Evolutionary conservation across 2,888 invertebrate species (phyloP).

Genomic region (Idaea dimidiata): DNA sequence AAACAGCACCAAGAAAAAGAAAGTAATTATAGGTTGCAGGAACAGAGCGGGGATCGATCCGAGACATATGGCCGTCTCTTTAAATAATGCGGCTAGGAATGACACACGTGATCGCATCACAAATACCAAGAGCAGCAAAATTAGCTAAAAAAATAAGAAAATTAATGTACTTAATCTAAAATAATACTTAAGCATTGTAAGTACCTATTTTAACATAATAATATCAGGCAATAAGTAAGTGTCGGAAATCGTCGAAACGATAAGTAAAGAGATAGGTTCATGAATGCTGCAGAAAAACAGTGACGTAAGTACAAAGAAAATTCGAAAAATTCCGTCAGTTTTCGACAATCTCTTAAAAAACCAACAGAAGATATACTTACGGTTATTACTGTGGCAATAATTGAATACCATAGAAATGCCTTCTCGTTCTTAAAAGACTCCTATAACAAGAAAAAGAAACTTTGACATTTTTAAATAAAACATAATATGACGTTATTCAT

Average conservation of each 20-base stretch:
- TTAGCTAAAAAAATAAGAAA: slow-evolving; percentile 78
- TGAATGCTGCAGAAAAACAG: too few species aligned
- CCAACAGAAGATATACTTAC: slow-evolving; percentile 74
- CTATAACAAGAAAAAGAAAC: slow-evolving; percentile 74
- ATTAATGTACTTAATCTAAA: background rate
- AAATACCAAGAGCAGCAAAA: slow-evolving; percentile 86
- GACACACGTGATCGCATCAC: slow-evolving; percentile 90
- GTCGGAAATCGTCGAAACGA: too few species aligned
- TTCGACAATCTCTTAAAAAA: background rate
- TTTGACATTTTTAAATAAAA: too few species aligned
- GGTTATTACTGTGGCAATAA: slow-evolving; percentile 92
- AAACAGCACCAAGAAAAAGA: slow-evolving; percentile 88
- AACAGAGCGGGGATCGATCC: slow-evolving; percentile 91
- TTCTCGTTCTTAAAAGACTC: slow-evolving; percentile 92
- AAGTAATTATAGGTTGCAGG: slow-evolving; percentile 91
- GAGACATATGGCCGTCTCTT: slow-evolving; percentile 94
- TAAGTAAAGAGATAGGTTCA: too few species aligned
- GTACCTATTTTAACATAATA: slow-evolving; percentile 1
- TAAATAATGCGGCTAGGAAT: slow-evolving; percentile 91
- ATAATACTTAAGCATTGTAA: too few species aligned
- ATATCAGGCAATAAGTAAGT: too few species aligned
- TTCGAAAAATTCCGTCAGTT: background rate
- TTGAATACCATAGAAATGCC: slow-evolving; percentile 91
- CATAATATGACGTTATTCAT: too few species aligned
- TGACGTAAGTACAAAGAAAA: background rate